Evolutionary conservation across 2,888 invertebrate species (phyloP), one percentile per base, ranked within the genome.

Genomic region (Drosophila picticornis): DNA sequence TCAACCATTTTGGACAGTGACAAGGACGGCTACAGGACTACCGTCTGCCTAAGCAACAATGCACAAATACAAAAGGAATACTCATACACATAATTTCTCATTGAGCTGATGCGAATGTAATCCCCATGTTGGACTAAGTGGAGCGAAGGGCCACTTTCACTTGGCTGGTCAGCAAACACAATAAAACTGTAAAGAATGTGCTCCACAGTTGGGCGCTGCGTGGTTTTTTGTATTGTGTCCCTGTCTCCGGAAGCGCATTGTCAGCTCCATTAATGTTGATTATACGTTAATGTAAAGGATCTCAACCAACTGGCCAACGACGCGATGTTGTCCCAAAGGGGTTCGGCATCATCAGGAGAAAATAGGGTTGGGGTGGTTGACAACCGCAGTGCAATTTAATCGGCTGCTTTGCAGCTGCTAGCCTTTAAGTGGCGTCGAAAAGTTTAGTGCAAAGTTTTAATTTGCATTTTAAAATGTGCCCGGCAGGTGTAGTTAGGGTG

Each of bases 191-290:
- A 62, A 64, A 57, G 61, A 59, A 67, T 55, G 51, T 40, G 38
- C 48, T 36, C 38, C 51, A 55, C 19, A 34, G 53, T 36, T 48
- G 48, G 48, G 40, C 34, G 59, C 57, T 52, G 56, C 60, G 38
- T 55, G 55, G 65, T 34, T 64, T 66, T 70, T 61, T 69, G 77
- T 61, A 69, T 73, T 72, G 81, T 69, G 56, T 73, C 59, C 53
- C 51, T 64, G 63, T 81, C 81, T 81, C 57, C 78, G 84, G 77
- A 75, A 82, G 84, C 82, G 80, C 84, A 84, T 84, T 87, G 84
- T 87, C 84, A 80, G 84, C 76, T 80, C 84, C 86, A 86, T 87
- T 87, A 86, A 86, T 88, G 90, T 88, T 87, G 88, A 90, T 87
- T 90, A 88, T 85, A 80, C 86, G 83, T 80, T 85, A 84, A 89